phyloP scores from a whole-genome alignment of 2,113 vertebrate genomes.

The Onychostoma macrolepis region DNA sequence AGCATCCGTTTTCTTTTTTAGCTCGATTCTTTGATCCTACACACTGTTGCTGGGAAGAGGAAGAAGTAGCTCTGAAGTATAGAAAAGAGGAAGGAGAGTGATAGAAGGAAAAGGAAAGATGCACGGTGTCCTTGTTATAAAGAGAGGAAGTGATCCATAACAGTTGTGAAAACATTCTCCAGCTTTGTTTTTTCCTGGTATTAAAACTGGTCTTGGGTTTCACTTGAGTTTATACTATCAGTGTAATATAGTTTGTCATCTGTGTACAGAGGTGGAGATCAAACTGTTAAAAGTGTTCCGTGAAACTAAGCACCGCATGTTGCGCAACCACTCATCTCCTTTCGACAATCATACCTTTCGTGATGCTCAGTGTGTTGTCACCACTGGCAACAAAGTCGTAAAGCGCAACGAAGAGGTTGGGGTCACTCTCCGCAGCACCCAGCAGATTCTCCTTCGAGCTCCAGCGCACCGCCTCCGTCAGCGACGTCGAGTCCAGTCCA shows the following conservation, averaged over 20 bases:
- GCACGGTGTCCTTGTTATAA: neutral
- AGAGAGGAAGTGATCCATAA: conserved; percentile 19
- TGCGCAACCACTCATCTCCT: neutral
- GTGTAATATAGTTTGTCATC: neutral
- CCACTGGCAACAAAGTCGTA: conserved; percentile 99
- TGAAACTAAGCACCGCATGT: neutral
- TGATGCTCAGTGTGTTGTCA: conserved; percentile 99
- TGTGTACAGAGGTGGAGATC: neutral
- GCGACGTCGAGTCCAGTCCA: conserved; percentile 86
- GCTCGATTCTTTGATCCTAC: conserved; percentile 16
- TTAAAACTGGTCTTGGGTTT: neutral
- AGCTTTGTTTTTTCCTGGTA: neutral
- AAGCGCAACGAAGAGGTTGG: conserved; percentile 99
- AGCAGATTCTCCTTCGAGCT: conserved; percentile 99
- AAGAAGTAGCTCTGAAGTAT: conserved; percentile 14
- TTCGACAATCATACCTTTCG: conserved; percentile 83
- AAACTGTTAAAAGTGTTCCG: neutral
- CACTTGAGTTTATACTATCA: neutral
- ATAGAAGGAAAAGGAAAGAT: conserved; percentile 16
- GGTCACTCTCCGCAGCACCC: conserved; percentile 94
- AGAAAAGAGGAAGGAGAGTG: neutral
- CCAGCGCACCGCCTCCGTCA: conserved; percentile 97
- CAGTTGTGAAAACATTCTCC: neutral
- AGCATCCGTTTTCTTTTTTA: neutral
- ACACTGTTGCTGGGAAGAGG: conserved; percentile 40